Conservation (phyloP, 2,113 vertebrate species). For the Actenoides hombroni region DNA sequence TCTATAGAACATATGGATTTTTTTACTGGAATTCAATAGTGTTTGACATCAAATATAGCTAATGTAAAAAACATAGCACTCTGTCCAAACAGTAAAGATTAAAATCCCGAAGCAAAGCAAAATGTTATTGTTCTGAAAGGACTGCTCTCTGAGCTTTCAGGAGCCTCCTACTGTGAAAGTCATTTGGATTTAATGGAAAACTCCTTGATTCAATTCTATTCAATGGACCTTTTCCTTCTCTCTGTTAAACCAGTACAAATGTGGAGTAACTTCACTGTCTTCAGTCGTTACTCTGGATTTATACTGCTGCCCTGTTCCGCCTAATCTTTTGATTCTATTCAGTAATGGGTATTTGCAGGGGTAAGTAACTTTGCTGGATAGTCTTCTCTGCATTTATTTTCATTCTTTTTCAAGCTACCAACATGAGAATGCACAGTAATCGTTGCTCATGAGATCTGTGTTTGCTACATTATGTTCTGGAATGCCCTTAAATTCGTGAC, state of each 20-base stretch:
- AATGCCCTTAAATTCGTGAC: not conserved
- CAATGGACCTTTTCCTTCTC: conserved; percentile 39
- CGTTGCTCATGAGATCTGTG: not conserved
- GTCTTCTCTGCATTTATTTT: conserved; percentile 16
- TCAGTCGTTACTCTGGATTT: conserved; percentile 40
- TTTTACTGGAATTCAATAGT: not conserved
- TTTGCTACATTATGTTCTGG: not conserved
- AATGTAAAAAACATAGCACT: not conserved
- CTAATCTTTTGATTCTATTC: not conserved
- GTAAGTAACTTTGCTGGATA: not conserved
- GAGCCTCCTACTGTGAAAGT: conserved; percentile 61
- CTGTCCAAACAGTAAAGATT: conserved; percentile 17
- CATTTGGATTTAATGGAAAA: conserved; percentile 65
- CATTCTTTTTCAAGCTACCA: not conserved
- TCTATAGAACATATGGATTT: not conserved
- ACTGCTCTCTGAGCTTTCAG: not conserved
- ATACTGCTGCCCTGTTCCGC: not conserved
- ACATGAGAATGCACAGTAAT: not conserved
- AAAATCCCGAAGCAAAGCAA: not conserved
- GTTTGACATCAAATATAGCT: not conserved
- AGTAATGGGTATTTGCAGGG: not conserved
- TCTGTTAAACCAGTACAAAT: conserved; percentile 29
- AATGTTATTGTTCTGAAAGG: conserved; percentile 38
- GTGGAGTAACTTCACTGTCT: not conserved
- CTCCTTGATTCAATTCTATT: conserved; percentile 46